Conservation (phyloP, 2,113 vertebrate genomes). For the Dendropsophus ebraccatus region DNA sequence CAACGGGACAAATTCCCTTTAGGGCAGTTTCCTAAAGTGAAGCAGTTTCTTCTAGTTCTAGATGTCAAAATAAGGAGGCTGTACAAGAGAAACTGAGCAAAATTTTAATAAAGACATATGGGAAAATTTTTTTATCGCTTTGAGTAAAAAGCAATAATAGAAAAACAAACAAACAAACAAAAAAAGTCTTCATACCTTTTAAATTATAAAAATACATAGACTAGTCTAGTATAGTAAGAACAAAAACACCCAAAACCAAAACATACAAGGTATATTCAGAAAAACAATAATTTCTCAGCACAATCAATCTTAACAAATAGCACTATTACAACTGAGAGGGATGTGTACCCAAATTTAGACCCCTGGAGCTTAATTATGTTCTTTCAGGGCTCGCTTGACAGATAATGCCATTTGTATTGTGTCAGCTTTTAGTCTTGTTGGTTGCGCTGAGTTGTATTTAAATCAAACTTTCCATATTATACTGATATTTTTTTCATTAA, state of each 20-base stretch:
- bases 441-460: not conserved
- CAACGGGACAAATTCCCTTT: too few species aligned
- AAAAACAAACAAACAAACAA: too few species aligned
- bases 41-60: too few species aligned
- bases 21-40: too few species aligned
- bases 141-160: too few species aligned
- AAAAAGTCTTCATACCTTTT: too few species aligned
- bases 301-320: not conserved
- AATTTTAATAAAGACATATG: too few species aligned
- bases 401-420: constrained; percentile 26
- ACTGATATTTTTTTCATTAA: constrained; percentile 18
- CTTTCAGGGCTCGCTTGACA: constrained; percentile 14
- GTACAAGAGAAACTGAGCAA: too few species aligned
- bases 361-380: constrained; percentile 17
- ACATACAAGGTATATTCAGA: not conserved
- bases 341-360: not conserved
- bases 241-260: too few species aligned
- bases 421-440: constrained; percentile 15
- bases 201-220: not conserved
- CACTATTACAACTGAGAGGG: not conserved
- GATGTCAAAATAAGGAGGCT: too few species aligned
- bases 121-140: too few species aligned
- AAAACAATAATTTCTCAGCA: not conserved
- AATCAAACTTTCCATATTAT: constrained; percentile 28
- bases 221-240: not conserved